Evolutionary conservation across 2,888 invertebrate genomes (phyloP), one percentile per base, ranked within the genome.

Genomic region (Glaucopsyche alexis): DNA sequence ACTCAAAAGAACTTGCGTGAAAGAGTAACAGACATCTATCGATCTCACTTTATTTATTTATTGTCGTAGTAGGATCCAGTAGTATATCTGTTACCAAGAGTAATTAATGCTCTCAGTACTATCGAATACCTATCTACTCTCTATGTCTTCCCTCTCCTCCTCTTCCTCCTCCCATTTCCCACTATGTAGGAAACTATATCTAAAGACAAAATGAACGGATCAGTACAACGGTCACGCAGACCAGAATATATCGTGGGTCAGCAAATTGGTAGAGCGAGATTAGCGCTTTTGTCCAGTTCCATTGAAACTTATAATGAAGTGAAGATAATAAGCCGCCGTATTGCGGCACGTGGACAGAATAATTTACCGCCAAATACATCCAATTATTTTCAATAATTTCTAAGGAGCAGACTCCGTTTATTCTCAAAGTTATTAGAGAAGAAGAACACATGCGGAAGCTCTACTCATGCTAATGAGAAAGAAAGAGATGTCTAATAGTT

Each of bases 221-320:
- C 16, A 42, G 66, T 66, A 42, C 66, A n/a, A 8, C 16, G 42
- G 66, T 66, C 66, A 66, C 66, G 66, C 42, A 60, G 29, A 14
- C 16, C 11, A 66, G 42, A 42, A 66, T 60, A 66, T 66, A 66
- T 42, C 65, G n/a, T 9, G 66, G 66, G 66, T 66, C 66, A 66
- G 66, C 66, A 66, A 66, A 66, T 66, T 66, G 66, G n/a, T 42
- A 38, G 64, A 38, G 66, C 66, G 66, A 66, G 66, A 66, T 66
- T 66, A 66, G 66, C 42, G 42, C 42, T 66, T 42, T 66, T 66
- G 66, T 66, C 66, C 42, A 42, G 66, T n/a, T 66, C 66, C 66
- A 42, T 66, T 66, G 66, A 66, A 16, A 66, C 40, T 42, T 66
- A 66, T 66, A 66, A 66, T 66, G 66, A 42, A 66, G 66, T 66